These are phyloP conservation scores for Athrips mouffetella DNA, from an alignment of 2,888 invertebrate genomes.

Conservation along the genomic window DNA sequence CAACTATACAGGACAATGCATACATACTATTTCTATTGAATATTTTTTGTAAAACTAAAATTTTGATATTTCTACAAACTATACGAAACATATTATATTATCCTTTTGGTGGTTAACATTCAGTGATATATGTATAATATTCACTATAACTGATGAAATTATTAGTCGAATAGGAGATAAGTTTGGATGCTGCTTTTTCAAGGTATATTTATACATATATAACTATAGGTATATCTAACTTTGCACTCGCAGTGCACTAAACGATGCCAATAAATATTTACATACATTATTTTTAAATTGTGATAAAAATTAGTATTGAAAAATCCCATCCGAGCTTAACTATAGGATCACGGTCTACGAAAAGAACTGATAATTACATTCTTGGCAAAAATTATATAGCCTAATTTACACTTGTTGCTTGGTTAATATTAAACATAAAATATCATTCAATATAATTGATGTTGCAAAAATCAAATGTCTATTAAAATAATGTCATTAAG, in stretches of 20 bases:
- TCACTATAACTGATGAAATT: constrained; percentile 18
- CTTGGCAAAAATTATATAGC: constrained; percentile 20
- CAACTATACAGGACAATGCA: constrained; percentile 9
- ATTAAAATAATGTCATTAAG: constrained; percentile 17
- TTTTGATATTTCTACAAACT: constrained; percentile 31
- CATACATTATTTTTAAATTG: constrained; percentile 39
- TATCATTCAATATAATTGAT: constrained; percentile 22
- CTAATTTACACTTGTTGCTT: constrained; percentile 27
- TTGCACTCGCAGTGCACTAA: constrained; percentile 26
- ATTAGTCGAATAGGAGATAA: constrained; percentile 9
- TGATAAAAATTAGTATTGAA: constrained; percentile 44
- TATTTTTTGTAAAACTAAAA: constrained; percentile 19
- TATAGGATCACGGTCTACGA: constrained; percentile 27
- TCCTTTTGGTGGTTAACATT: constrained; percentile 15
- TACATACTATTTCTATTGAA: constrained; percentile 9
- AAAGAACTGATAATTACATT: constrained; percentile 30
- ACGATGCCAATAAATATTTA: constrained; percentile 42
- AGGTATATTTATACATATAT: constrained; percentile 27
- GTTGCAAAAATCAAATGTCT: constrained; percentile 26
- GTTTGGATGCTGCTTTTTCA: constrained; percentile 23
- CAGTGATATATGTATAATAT: constrained; percentile 16
- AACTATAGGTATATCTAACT: constrained; percentile 29
- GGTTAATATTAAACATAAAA: constrained; percentile 17
- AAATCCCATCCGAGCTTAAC: constrained; percentile 40
- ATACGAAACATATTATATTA: not conserved